Base-by-base conservation (phyloP, 1,140 invertebrate species). In the Philotrypesis tridentata region DNA sequence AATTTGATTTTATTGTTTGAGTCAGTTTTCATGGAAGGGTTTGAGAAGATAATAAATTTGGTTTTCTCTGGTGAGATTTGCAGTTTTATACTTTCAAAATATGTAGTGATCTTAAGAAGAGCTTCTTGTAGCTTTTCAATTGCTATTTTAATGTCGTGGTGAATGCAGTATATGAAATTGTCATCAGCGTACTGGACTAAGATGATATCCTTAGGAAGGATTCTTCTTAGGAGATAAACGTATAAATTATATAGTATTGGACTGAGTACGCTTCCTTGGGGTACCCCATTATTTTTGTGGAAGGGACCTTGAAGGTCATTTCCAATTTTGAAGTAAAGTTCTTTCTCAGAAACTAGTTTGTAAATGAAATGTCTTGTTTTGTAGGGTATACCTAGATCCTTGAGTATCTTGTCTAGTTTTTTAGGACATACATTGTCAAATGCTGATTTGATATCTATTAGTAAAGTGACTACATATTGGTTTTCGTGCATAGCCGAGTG, bases 221-320 rank as follows among this genome's bases (percentile, higher is more conserved):
- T 14, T 25, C 31, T 37, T 11, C 67, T 21, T 2, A 84, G 65
- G 0, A 81, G n/a, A 1, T 27, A 7, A 0, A 82, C 14, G 65
- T 84, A 86, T 2, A 83, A 60, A 21, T 79, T 83, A 33, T 83
- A 86, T 23, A 86, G 31, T 2, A 84, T 31, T 0, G 85, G 83
- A 60, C 82, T 84, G 2, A 86, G 43, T 0, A 83, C 77, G 33
- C 77, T 73, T 2, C 82, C 83, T 74, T 85, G 85, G 0, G 82
- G 80, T 21, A 84, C 31, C 0, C 81, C 83, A 43, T 71, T 83
- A 2, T 17, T n/a, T 55, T 70, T 76, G 23, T 27, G 0, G 48
- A 63, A 72, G 0, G 68, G 60, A 17, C 71, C 80, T 9, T 74
- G 6, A 9, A 55, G 21, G 27, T 31, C 11, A n/a, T 63, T 72